Evolutionary conservation across 2,888 invertebrate species (phyloP).

Genomic region (Mystacides longicornis): DNA sequence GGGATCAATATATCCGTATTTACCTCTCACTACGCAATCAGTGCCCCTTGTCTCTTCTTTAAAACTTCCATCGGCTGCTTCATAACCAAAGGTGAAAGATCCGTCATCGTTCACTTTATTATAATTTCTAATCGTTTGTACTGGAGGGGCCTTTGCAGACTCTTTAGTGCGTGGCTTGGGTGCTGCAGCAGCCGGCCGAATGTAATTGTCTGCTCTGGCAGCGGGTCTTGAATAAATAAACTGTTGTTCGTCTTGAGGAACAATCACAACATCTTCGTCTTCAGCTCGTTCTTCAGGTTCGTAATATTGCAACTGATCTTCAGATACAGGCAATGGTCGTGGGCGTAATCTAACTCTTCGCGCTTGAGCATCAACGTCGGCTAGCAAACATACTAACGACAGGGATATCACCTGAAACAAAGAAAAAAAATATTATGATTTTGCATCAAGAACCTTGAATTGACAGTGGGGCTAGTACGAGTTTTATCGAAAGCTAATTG

Average conservation of each 20-base stretch:
- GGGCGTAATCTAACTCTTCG: constrained; percentile 36
- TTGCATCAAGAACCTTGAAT: no score
- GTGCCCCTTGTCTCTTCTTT: constrained; percentile 81
- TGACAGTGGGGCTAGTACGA: no score
- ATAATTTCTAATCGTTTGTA: constrained; percentile 76
- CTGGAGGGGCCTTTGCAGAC: constrained; percentile 60
- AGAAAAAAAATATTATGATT: constrained; percentile 7
- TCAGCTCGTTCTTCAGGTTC: constrained; percentile 38
- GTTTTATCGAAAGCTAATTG: no score
- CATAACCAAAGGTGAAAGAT: constrained; percentile 78
- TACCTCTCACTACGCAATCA: constrained; percentile 79
- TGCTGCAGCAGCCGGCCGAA: constrained; percentile 30
- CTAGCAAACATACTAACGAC: constrained; percentile 27
- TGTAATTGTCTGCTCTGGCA: constrained; percentile 31
- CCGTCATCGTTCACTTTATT: constrained; percentile 79
- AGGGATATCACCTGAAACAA: constrained; percentile 18
- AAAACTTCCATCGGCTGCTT: constrained; percentile 78
- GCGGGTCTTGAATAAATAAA: constrained; percentile 27
- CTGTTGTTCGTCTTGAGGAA: constrained; percentile 21
- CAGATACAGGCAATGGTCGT: constrained; percentile 35
- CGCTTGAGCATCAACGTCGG: constrained; percentile 31
- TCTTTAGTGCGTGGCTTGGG: constrained; percentile 48
- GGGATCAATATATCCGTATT: constrained; percentile 81
- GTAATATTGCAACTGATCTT: constrained; percentile 41
- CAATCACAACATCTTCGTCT: constrained; percentile 27